These are phyloP conservation scores for Halisarca cf. caerulea DNA, from an alignment of 37 sponge, comb jelly and placozoan genomes.

Conservation along the genomic window DNA sequence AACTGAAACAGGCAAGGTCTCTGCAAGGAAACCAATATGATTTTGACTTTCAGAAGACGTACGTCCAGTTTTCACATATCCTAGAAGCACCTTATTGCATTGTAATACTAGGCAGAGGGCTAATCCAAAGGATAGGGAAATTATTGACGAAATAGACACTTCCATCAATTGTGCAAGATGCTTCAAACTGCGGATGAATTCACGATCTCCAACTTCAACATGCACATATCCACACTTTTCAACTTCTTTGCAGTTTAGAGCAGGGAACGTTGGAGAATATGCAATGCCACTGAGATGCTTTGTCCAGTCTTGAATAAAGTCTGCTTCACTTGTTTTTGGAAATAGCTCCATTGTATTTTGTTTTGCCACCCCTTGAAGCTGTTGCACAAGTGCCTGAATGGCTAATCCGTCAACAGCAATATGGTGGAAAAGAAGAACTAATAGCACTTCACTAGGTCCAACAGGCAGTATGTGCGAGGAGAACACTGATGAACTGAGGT, in stretches of 20 bases:
- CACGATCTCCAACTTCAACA: not conserved
- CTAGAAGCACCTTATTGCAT: not conserved
- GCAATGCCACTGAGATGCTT: not conserved
- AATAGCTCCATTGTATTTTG: not conserved
- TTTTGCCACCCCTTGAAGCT: not conserved
- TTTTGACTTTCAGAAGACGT: not conserved
- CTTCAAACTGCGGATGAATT: not conserved
- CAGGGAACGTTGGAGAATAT: not conserved
- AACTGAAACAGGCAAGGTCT: slow-evolving; percentile 27
- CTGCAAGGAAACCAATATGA: slow-evolving; percentile 14
- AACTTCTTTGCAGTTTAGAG: not conserved
- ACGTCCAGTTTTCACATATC: slow-evolving; percentile 3
- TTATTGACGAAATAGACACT: not conserved
- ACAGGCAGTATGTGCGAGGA: not conserved
- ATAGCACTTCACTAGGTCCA: not conserved
- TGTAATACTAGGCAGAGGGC: not conserved
- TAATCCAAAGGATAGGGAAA: not conserved
- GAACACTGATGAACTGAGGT: not conserved
- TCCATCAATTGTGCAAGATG: not conserved
- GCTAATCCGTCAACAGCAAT: slow-evolving; percentile 34
- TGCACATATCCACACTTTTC: not conserved
- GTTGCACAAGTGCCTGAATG: not conserved
- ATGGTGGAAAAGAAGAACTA: slow-evolving; percentile 34
- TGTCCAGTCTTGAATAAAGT: not conserved
- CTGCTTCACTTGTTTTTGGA: not conserved